A percentile compares a stretch with the other conserved stretches of the same genome.
Conservation (phyloP, 2,113 vertebrate genomes). For the Phyllopteryx taeniolatus region DNA sequence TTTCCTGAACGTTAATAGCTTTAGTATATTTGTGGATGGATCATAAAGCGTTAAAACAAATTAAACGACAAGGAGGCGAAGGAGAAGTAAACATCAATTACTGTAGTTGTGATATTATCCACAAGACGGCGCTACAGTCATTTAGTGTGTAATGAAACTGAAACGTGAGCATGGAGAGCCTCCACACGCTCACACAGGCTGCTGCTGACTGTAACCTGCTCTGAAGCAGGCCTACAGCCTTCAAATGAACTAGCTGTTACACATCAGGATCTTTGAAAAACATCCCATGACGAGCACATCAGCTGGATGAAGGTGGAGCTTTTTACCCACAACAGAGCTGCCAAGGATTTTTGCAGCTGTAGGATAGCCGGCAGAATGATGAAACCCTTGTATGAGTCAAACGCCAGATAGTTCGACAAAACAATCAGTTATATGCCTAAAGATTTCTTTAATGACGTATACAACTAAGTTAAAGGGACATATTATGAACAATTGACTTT, state of each 20-base stretch:
- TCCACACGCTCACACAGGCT: too few species aligned
- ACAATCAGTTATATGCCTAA: background rate
- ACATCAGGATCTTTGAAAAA: constrained; percentile 24
- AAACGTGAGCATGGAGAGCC: too few species aligned
- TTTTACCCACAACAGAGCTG: constrained; percentile 34
- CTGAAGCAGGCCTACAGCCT: background rate
- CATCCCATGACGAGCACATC: constrained; percentile 43
- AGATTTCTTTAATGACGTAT: background rate
- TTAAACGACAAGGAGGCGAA: too few species aligned
- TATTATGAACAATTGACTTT: background rate
- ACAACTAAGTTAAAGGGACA: background rate
- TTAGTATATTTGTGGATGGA: background rate
- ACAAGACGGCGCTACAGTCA: constrained; percentile 37
- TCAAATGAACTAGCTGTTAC: background rate
- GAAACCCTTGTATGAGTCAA: constrained; percentile 36
- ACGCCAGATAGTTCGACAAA: constrained; percentile 14
- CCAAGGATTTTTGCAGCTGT: constrained; percentile 21
- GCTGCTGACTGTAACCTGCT: background rate
- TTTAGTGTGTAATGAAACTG: background rate
- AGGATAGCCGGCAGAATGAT: constrained; percentile 24
- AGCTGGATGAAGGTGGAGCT: constrained; percentile 53
- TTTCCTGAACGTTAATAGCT: background rate
- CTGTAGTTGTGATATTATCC: constrained; percentile 11
- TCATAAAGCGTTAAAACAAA: background rate
- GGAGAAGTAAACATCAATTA: background rate